phyloP scores from a whole-genome alignment of 2,797 vertebrate genomes.

The Graptemys geographica region DNA sequence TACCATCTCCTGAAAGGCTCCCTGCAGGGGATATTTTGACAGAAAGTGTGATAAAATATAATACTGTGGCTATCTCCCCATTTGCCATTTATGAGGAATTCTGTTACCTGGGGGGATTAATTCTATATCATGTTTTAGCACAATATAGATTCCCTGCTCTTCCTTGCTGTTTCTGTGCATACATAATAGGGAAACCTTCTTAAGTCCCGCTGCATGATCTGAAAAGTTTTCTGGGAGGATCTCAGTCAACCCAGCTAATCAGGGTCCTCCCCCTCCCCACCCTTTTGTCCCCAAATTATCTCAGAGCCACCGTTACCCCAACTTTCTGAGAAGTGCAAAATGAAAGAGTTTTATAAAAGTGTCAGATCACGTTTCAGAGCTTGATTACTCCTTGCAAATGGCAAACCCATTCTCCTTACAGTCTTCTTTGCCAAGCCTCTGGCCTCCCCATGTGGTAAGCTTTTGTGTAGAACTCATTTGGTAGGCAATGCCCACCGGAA shows the following conservation, averaged over 20 bases:
- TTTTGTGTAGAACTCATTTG: background rate
- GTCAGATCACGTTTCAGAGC: background rate
- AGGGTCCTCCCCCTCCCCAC: fast-evolving
- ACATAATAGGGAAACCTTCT: slow-evolving; percentile 10
- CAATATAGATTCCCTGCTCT: slow-evolving; percentile 38
- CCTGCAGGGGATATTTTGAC: slow-evolving; percentile 76
- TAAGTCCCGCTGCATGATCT: background rate
- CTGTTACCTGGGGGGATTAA: slow-evolving; percentile 56
- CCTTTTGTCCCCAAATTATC: slow-evolving; percentile 2
- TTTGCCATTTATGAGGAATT: slow-evolving; percentile 57
- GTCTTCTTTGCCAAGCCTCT: too few species aligned
- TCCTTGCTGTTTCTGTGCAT: slow-evolving; percentile 43
- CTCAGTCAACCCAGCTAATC: background rate
- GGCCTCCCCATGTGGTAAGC: background rate
- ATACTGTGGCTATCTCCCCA: slow-evolving; percentile 1
- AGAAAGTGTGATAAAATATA: slow-evolving; percentile 66
- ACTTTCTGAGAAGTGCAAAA: background rate
- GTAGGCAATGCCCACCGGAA: background rate
- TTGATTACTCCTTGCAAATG: background rate
- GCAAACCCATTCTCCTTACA: background rate
- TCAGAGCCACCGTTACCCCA: background rate
- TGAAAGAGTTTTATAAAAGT: background rate
- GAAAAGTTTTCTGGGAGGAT: background rate
- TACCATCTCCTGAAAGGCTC: slow-evolving; percentile 54
- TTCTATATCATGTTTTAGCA: slow-evolving; percentile 33